A percentile compares a stretch with the other conserved stretches of the same genome.
phyloP scores from a whole-genome alignment of 2,888 invertebrate species.

The Protodeltote pygarga region DNA sequence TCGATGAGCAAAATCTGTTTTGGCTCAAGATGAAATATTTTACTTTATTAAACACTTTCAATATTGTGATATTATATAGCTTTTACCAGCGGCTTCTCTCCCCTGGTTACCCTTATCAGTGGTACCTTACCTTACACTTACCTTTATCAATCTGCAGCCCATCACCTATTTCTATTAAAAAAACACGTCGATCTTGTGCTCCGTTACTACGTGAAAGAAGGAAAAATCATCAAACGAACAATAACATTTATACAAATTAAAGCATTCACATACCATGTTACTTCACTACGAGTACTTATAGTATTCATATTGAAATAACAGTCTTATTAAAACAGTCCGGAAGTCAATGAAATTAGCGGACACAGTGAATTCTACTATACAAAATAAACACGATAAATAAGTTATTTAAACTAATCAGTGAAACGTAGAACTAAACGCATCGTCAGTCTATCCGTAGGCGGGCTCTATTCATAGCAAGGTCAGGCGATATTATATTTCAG shows the following conservation, averaged over 20 bases:
- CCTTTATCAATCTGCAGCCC: too few relatives aligned
- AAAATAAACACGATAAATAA: constrained; percentile 23
- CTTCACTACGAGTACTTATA: too few relatives aligned
- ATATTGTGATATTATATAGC: constrained; percentile 19
- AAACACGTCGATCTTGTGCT: too few relatives aligned
- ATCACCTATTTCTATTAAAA: too few relatives aligned
- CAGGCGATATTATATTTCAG: constrained; percentile 83
- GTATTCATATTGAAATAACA: too few relatives aligned
- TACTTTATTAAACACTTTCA: constrained; percentile 20
- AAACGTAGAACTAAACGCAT: constrained; percentile 55
- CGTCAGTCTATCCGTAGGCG: constrained; percentile 74
- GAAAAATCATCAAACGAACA: too few relatives aligned
- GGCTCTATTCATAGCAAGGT: constrained; percentile 84
- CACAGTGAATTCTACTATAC: constrained; percentile 19
- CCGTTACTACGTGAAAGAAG: too few relatives aligned
- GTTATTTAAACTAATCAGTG: constrained; percentile 50
- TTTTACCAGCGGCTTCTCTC: too few relatives aligned
- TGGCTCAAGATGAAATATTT: constrained; percentile 16
- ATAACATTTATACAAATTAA: too few relatives aligned
- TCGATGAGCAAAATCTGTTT: constrained; percentile 9
- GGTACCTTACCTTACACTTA: too few relatives aligned
- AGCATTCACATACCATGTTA: too few relatives aligned
- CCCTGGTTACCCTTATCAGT: too few relatives aligned
- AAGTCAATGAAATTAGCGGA: constrained; percentile 19
- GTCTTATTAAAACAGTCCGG: constrained; percentile 19